Evolutionary conservation across 2,888 invertebrate genomes (phyloP).

Genomic region (Synanthedon formicaeformis): DNA sequence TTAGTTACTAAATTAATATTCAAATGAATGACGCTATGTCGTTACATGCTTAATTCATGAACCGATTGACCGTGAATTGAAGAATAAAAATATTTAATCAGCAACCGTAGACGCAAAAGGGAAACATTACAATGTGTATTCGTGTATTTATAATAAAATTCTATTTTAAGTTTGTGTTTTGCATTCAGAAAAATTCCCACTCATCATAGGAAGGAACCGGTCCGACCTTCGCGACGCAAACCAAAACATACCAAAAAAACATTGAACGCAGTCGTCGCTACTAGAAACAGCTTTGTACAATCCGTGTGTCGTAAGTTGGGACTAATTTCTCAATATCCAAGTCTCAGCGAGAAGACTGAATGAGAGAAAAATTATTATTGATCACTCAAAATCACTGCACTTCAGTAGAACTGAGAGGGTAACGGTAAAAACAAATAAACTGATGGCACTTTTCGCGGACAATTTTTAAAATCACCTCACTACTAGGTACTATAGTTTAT

Average conservation of each 20-base stretch:
- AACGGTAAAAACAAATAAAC: conserved; percentile 1
- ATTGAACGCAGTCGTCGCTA: conserved; percentile 3
- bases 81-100: neutral
- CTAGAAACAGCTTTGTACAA: conserved; percentile 3
- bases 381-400: conserved; percentile 6
- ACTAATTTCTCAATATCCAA: conserved; percentile 21
- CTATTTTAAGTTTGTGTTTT: neutral
- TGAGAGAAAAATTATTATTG: conserved; percentile 18
- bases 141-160: neutral
- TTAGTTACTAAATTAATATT: neutral
- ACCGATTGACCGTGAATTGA: conserved; percentile 2
- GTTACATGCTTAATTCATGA: conserved; percentile 3
- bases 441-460: conserved; percentile 2
- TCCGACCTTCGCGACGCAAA: conserved; percentile 19
- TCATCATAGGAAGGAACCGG: conserved; percentile 18
- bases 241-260: conserved; percentile 12
- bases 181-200: conserved; percentile 1
- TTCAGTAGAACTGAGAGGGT: neutral
- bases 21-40: neutral
- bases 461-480: neutral
- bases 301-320: conserved; percentile 5
- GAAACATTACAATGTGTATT: neutral
- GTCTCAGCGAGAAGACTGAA: conserved; percentile 24
- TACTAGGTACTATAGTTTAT: neutral
- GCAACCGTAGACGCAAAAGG: neutral